Base-by-base conservation (phyloP, 2,113 vertebrate genomes). In the Apodemus sylvaticus region DNA sequence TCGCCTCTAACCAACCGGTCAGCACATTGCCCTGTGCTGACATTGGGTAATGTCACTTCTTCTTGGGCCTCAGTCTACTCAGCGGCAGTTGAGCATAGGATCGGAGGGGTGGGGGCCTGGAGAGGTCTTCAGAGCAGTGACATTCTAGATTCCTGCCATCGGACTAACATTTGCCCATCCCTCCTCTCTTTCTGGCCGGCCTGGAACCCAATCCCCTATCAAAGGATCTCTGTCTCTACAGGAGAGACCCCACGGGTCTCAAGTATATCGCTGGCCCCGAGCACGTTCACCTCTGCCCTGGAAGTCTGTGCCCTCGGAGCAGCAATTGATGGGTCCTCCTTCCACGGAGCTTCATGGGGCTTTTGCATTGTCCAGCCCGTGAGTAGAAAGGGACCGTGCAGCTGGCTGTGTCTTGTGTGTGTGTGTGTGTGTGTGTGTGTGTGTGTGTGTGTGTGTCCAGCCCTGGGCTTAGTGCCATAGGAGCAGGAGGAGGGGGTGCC, bases 221-320 rank as follows among this genome's bases (percentile, higher is more conserved):
- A n/a, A n/a, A n/a, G n/a, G 62, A 20, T 77, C 66, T 64, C 19
- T 94, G 88, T 36, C 78, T 55, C 79, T 48, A 29, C 95, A 97
- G 97, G 55, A 77, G 36, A 51, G 74, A 66, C 34, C 73, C 45
- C 88, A 42, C 10, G 26, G 51, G 13, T 7, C 86, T 89, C 71
- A 71, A 1, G 24, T 45, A 36, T 36, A 42, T 4, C 26, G 10
- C n/a, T 53, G 81, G 29, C 39, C 62, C 7, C 13, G 81, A 93
- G 48, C 58, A 2, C 39, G 70, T 39, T 24, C 94, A 58, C 64
- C 90, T 77, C 91, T 77, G 74, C 39, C 78, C 10, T 71, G 78
- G 76, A 42, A 53, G 83, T 70, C 95, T 78, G 55, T 7, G 60
- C 45, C n/a, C 83, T 79, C 45, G 62, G 83, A 51, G 45, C 86